Evolutionary conservation across 2,797 vertebrate genomes (phyloP), one percentile per base, ranked within the genome.

Genomic region (Danio tinwini): DNA sequence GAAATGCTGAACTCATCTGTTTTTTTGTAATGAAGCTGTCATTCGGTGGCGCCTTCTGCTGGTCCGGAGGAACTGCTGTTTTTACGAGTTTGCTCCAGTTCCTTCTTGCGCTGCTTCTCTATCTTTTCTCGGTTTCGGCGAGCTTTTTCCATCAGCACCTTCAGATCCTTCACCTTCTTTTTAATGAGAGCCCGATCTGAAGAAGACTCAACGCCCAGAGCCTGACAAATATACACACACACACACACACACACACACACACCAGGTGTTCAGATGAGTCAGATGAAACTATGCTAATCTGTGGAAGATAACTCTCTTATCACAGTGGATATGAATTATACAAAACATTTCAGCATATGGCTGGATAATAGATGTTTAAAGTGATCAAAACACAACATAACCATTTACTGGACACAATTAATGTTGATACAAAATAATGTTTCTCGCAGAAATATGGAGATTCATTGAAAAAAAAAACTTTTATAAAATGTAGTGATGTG

Each of bases 121-220:
- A 95, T 92, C 85, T 98, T 98, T 87, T 98, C 96, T 29, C 93
- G 93, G 89, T 95, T 94, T 90, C 94, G 95, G 77, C 91, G 92
- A 76, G 94, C 93, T 88, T 96, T 99, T 88, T 98, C 98, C 87
- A 96, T 90, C 77, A 96, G 91, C n/a, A 91, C 81, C 90, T 95
- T 97, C 85, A 99, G 95, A 89, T 98, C 98, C 90, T 98, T 99
- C 76, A 98, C 91, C 85, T 96, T 98, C 89, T 96, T 99, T 93
- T 98, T 99, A 84, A 99, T 85, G 78, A 97, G 65, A 5, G 94
- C 92, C 68, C 96, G 95, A 81, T 99, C 98, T 87, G 96, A 96
- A 79, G 96, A 95, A 42, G 95, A 95, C 12, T 90, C 89, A 77
- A 99, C 93, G 63, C 97, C 97, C 29, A 99, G 95, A 63, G 92